A percentile compares a stretch with the other conserved stretches of the same genome.
Evolutionary conservation across 1,140 invertebrate species (phyloP).

Genomic region (Drosophila tropicalis): DNA sequence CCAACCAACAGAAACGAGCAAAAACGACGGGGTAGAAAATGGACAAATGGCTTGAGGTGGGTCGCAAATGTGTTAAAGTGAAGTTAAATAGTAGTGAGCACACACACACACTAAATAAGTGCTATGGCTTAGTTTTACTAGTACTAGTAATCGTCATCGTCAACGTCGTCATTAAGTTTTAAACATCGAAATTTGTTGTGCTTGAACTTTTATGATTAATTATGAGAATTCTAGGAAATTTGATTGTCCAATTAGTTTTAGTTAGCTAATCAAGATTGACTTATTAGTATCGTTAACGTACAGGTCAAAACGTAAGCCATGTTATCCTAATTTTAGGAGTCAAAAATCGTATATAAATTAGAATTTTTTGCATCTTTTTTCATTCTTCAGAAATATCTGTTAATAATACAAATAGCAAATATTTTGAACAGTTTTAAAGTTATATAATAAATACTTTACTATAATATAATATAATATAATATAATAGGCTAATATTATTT

Average conservation of each 20-base stretch:
- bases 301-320: not conserved
- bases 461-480: too few relatives aligned
- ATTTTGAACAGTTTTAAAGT: too few relatives aligned
- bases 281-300: not conserved
- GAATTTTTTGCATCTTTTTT: too few relatives aligned
- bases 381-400: too few relatives aligned
- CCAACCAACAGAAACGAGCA: not conserved
- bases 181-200: conserved; percentile 6
- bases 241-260: conserved; percentile 10
- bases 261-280: not conserved
- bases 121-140: not conserved
- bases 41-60: not conserved
- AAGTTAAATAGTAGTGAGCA: conserved; percentile 15
- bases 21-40: not conserved
- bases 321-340: too few relatives aligned
- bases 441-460: too few relatives aligned
- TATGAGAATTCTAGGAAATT: conserved; percentile 5
- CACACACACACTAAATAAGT: conserved; percentile 8
- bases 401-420: too few relatives aligned
- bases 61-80: conserved; percentile 6
- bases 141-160: too few relatives aligned
- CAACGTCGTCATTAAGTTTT: conserved; percentile 6
- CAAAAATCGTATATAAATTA: too few relatives aligned
- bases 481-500: too few relatives aligned
- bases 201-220: conserved; percentile 10